These are phyloP conservation scores for Argynnis bischoffii DNA, from an alignment of 2,888 invertebrate genomes.

Conservation along the genomic window DNA sequence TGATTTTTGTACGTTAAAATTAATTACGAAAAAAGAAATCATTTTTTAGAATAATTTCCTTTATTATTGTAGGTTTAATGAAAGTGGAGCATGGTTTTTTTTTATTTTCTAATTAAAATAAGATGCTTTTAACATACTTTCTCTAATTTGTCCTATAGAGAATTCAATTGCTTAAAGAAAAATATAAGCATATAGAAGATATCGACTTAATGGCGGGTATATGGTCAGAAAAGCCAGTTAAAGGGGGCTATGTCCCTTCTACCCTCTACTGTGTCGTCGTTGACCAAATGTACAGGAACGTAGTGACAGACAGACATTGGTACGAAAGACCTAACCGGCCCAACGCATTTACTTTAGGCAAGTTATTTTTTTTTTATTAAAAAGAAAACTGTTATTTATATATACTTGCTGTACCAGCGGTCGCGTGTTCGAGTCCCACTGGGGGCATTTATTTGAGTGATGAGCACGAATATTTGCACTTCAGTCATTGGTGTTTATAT, in stretches of 20 bases:
- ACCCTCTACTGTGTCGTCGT: conserved; percentile 93
- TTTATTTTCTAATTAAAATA: no score
- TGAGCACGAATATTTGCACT: no score
- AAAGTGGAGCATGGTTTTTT: no score
- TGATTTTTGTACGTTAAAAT: no score
- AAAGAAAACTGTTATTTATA: no score
- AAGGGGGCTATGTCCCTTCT: conserved; percentile 91
- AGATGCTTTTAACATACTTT: no score
- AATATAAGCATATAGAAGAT: conserved; percentile 85
- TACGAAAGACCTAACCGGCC: conserved; percentile 54
- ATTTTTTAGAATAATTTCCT: no score
- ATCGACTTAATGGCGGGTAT: conserved; percentile 94
- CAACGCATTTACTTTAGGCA: conserved; percentile 53
- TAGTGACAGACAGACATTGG: conserved; percentile 93
- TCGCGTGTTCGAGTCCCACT: no score
- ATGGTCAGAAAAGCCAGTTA: conserved; percentile 89
- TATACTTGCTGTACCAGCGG: no score
- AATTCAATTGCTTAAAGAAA: conserved; percentile 44
- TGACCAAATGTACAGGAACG: conserved; percentile 88
- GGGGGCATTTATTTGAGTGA: no score
- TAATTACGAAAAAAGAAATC: no score
- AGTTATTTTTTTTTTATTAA: conserved; percentile 29
- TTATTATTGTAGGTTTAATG: not conserved
- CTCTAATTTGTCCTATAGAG: conserved; percentile 41
- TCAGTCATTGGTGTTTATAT: no score